phyloP scores from a whole-genome alignment of 2,888 invertebrate genomes.

The Teinopalpus imperialis region DNA sequence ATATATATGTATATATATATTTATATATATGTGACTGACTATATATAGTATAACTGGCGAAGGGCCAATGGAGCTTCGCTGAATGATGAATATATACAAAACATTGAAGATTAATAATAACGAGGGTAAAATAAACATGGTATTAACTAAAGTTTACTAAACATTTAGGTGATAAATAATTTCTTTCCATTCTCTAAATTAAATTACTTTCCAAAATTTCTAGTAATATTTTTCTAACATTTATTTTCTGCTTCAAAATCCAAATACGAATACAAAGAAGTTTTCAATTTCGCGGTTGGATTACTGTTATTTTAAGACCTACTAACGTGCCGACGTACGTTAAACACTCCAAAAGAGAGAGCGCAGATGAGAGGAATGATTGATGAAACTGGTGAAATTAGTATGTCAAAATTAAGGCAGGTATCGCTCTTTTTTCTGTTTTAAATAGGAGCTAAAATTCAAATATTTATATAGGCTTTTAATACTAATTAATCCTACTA shows the following conservation, averaged over 20 bases:
- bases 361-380: slow-evolving; percentile 20
- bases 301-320: slow-evolving; percentile 22
- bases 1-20: no score
- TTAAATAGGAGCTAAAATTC: background rate
- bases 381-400: slow-evolving; percentile 21
- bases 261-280: slow-evolving; percentile 12
- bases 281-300: slow-evolving; percentile 22
- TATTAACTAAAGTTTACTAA: no score
- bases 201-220: slow-evolving; percentile 1
- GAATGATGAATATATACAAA: no score
- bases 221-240: slow-evolving; percentile 2
- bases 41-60: no score
- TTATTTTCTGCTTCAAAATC: slow-evolving; percentile 12
- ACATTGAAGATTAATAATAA: no score
- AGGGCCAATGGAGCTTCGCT: no score
- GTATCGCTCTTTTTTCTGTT: slow-evolving; percentile 11
- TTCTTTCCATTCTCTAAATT: background rate
- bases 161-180: no score
- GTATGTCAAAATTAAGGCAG: slow-evolving; percentile 21
- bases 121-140: no score
- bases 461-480: no score
- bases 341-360: slow-evolving; percentile 20
- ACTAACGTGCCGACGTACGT: slow-evolving; percentile 18
- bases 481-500: no score
- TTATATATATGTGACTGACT: no score